Percentiles rank a stretch among this genome's conserved stretches.
phyloP scores from a whole-genome alignment of 2,113 vertebrate species.

The Geococcyx californianus region DNA sequence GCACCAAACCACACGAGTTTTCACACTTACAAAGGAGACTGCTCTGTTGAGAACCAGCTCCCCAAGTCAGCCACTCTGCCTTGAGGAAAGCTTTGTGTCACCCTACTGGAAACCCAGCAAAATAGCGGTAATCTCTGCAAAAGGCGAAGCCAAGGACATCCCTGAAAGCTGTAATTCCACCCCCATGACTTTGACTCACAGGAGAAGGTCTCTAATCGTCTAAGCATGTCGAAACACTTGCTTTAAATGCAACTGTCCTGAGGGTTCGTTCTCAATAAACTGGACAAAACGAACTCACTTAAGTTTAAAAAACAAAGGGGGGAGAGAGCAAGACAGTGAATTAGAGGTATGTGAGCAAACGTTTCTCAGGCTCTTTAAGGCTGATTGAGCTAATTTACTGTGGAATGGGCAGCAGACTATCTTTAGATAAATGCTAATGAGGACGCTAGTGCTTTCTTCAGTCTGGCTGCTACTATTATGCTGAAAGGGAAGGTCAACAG shows the following conservation, averaged over 20 bases:
- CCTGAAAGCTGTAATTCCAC: not conserved
- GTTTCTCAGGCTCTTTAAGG: slow-evolving; percentile 79
- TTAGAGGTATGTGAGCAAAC: slow-evolving; percentile 71
- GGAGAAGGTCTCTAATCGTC: slow-evolving; percentile 56
- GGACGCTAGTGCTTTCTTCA: slow-evolving; percentile 69
- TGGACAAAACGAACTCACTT: slow-evolving; percentile 36
- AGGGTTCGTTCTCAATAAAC: slow-evolving; percentile 11
- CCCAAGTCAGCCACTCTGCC: not conserved
- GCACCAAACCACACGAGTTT: not conserved
- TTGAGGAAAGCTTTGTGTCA: not conserved
- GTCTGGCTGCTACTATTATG: slow-evolving; percentile 68
- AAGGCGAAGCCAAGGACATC: not conserved
- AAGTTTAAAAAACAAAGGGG: not conserved
- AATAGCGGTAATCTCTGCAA: not conserved
- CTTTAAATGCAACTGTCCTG: slow-evolving; percentile 41
- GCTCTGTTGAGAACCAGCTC: not conserved
- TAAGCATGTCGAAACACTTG: slow-evolving; percentile 25
- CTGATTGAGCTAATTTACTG: slow-evolving; percentile 82
- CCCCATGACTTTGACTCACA: not conserved
- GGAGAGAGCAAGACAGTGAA: not conserved
- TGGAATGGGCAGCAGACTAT: slow-evolving; percentile 78
- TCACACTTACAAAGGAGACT: not conserved
- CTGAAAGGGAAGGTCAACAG: slow-evolving; percentile 83
- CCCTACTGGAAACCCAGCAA: not conserved
- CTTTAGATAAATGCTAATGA: slow-evolving; percentile 83